Conservation (phyloP, 2,113 vertebrate genomes). For the Myrmecobius fasciatus region DNA sequence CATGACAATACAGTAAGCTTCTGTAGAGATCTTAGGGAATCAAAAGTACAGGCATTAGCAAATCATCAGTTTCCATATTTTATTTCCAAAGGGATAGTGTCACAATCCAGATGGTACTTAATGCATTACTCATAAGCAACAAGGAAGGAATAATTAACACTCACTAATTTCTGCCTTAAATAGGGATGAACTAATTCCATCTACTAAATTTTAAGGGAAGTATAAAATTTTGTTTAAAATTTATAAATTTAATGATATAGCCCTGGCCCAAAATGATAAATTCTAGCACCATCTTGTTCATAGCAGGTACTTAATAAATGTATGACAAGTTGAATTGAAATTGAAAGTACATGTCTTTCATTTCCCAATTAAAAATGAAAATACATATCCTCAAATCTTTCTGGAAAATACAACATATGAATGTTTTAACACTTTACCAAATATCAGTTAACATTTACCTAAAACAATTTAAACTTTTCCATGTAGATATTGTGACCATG, state of each 20-base stretch:
- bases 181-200: constrained; percentile 14
- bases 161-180: constrained; percentile 21
- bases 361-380: constrained; percentile 4
- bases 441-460: constrained; percentile 46
- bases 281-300: neutral
- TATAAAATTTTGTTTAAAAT: constrained; percentile 31
- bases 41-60: constrained; percentile 42
- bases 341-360: constrained; percentile 2
- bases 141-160: constrained; percentile 13
- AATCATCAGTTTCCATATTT: constrained; percentile 42
- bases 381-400: neutral
- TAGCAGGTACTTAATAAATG: neutral
- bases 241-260: neutral
- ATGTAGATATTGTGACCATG: constrained; percentile 48
- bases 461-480: constrained; percentile 34
- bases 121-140: constrained; percentile 15
- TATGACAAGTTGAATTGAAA: neutral
- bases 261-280: constrained; percentile 44
- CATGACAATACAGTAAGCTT: constrained; percentile 18
- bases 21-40: constrained; percentile 34
- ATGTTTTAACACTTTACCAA: constrained; percentile 22
- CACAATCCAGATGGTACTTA: neutral
- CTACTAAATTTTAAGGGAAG: constrained; percentile 15
- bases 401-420: neutral
- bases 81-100: constrained; percentile 27